Evolutionary conservation across 2,797 vertebrate genomes (phyloP).

Genomic region (Scyliorhinus canicula): DNA sequence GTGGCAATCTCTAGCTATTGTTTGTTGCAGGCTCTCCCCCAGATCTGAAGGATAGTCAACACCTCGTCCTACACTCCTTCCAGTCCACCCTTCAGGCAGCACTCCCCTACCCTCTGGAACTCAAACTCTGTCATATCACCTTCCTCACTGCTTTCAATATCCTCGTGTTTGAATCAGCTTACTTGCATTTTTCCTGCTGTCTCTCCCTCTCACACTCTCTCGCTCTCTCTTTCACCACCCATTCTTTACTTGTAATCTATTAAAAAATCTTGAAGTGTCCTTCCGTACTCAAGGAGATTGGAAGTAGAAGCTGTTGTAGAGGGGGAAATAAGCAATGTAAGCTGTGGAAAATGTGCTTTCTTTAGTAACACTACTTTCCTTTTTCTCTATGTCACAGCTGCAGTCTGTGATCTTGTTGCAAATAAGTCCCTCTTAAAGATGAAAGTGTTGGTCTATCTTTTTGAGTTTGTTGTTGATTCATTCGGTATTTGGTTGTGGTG

Average conservation of each 20-base stretch:
- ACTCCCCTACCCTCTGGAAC: neutral
- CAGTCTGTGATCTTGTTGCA: neutral
- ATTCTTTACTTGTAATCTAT: neutral
- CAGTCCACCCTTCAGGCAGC: neutral
- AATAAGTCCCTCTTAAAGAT: neutral
- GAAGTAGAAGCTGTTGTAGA: neutral
- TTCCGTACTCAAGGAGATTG: neutral
- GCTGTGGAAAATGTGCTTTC: neutral
- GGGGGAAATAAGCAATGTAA: neutral
- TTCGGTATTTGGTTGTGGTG: neutral
- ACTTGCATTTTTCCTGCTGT: neutral
- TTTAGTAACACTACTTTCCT: neutral
- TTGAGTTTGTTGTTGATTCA: neutral
- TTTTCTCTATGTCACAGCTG: neutral
- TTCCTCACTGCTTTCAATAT: neutral
- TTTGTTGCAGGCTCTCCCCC: neutral
- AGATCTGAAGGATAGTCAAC: neutral
- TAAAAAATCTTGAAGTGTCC: neutral
- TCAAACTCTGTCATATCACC: neutral
- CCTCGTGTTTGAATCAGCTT: neutral
- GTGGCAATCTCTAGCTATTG: neutral
- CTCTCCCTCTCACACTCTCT: too few relatives aligned
- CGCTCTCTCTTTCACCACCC: neutral
- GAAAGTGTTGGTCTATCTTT: neutral
- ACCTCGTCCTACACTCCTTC: neutral